Conservation (phyloP, 37 sponge, comb jelly and placozoan genomes). For the Sycon ciliatum region DNA sequence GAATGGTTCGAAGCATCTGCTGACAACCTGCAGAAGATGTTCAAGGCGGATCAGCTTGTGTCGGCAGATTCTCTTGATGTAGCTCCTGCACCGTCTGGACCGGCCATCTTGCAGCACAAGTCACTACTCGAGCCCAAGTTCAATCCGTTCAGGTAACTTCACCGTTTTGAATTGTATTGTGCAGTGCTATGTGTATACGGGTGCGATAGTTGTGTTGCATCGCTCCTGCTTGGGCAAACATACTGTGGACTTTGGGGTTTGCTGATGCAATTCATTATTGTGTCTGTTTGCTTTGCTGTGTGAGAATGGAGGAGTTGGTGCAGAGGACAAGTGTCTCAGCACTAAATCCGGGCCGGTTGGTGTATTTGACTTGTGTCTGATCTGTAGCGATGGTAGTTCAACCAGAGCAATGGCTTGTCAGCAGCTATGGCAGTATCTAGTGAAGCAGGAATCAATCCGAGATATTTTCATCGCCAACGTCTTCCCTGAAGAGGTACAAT, state of each 20-base stretch:
- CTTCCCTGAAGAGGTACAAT: slow-evolving; percentile 41
- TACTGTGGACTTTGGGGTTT: not conserved
- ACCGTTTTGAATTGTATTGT: not conserved
- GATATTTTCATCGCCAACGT: slow-evolving; percentile 62
- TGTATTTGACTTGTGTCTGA: too few species aligned
- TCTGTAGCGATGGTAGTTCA: too few species aligned
- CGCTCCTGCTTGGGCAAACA: not conserved
- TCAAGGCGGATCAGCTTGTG: too few species aligned
- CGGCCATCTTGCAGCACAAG: slow-evolving; percentile 62
- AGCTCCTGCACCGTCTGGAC: too few species aligned
- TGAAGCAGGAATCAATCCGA: slow-evolving; percentile 37
- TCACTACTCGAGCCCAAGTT: slow-evolving; percentile 60
- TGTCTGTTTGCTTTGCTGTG: not conserved
- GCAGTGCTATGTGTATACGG: not conserved
- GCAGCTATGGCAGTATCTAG: slow-evolving; percentile 55
- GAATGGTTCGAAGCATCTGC: too few species aligned
- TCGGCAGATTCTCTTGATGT: too few species aligned
- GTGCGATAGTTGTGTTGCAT: not conserved
- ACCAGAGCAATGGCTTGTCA: slow-evolving; percentile 24
- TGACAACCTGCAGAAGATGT: too few species aligned
- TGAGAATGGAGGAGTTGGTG: not conserved
- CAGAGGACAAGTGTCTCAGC: not conserved
- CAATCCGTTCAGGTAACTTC: slow-evolving; percentile 60
- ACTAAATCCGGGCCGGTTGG: slow-evolving; percentile 16
- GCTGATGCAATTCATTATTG: not conserved